phyloP scores from a whole-genome alignment of 2,113 vertebrate species.

The Sigmodon hispidus region DNA sequence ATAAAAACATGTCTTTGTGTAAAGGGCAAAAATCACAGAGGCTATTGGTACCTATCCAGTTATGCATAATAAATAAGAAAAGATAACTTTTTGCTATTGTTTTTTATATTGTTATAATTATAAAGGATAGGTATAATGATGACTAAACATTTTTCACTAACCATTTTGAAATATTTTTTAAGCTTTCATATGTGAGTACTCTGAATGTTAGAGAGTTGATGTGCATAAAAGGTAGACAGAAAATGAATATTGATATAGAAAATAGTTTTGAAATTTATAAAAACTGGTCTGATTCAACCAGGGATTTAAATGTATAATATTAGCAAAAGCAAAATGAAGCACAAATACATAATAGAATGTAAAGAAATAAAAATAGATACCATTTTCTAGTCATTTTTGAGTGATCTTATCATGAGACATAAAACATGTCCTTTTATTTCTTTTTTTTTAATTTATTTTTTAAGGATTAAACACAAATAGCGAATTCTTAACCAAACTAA shows the following conservation, averaged over 20 bases:
- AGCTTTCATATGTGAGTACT: neutral
- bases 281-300: neutral
- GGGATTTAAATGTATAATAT: neutral
- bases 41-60: neutral
- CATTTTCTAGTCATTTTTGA: neutral
- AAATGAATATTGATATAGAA: neutral
- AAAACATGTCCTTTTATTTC: neutral
- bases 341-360: neutral
- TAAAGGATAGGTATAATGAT: neutral
- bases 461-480: too few species aligned
- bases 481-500: too few species aligned
- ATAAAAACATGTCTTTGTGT: neutral
- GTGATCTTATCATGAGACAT: neutral
- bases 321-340: neutral
- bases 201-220: neutral
- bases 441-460: too few species aligned
- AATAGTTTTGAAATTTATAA: neutral
- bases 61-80: neutral
- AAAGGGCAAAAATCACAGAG: neutral
- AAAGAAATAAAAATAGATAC: neutral
- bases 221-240: neutral
- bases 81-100: neutral
- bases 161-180: slow-evolving; percentile 8
- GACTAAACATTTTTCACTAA: neutral
- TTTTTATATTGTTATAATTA: neutral